Evolutionary conservation across 2,888 invertebrate genomes (phyloP).

Genomic region (Venusia cambrica): DNA sequence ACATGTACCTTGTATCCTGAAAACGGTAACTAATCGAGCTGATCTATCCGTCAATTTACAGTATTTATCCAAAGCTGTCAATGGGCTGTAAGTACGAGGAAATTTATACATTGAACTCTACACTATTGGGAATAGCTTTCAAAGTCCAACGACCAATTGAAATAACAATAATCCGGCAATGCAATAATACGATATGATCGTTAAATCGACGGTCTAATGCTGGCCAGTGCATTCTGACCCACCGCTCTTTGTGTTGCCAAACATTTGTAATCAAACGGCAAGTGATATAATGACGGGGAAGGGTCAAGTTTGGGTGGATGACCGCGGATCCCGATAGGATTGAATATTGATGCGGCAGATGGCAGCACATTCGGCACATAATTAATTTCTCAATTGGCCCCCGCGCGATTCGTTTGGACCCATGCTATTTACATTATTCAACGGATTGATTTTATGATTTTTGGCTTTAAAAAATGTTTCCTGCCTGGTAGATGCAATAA

Average conservation of each 20-base stretch:
- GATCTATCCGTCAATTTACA: slow-evolving; percentile 11
- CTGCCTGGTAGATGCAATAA: too few relatives aligned
- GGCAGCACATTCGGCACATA: slow-evolving; percentile 69
- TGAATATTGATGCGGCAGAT: slow-evolving; percentile 76
- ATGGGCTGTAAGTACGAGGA: slow-evolving; percentile 11
- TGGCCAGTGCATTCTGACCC: slow-evolving; percentile 33
- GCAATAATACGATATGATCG: slow-evolving; percentile 43
- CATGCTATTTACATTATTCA: slow-evolving; percentile 50
- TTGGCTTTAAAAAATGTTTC: neutral
- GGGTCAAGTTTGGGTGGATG: slow-evolving; percentile 41
- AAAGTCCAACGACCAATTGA: slow-evolving; percentile 18
- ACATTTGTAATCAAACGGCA: slow-evolving; percentile 29
- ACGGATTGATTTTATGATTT: slow-evolving; percentile 11
- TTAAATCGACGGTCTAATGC: slow-evolving; percentile 37
- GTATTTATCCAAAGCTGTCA: slow-evolving; percentile 14
- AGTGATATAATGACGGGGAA: slow-evolving; percentile 36
- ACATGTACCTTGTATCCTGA: too few relatives aligned
- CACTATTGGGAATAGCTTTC: slow-evolving; percentile 8
- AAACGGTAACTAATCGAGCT: too few relatives aligned
- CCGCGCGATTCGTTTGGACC: slow-evolving; percentile 44
- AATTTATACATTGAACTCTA: slow-evolving; percentile 7
- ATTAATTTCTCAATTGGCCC: slow-evolving; percentile 65
- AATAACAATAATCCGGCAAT: slow-evolving; percentile 38
- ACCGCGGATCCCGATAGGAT: slow-evolving; percentile 59
- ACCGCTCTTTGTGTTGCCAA: slow-evolving; percentile 27